Evolutionary conservation across 2,888 invertebrate genomes (phyloP).

Genomic region (Orthosia gothica): DNA sequence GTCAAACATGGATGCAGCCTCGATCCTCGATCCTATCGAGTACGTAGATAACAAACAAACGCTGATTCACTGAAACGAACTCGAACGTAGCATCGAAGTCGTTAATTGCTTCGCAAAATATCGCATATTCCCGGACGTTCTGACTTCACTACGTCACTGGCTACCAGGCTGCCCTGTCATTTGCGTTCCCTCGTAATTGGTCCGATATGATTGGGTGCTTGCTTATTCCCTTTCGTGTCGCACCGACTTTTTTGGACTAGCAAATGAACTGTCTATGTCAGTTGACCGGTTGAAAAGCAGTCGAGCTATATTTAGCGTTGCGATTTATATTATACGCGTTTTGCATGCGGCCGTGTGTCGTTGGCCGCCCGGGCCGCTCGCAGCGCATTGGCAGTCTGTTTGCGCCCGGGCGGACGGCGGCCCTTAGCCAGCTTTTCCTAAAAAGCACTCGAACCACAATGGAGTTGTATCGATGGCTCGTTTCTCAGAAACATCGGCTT

Average conservation of each 20-base stretch:
- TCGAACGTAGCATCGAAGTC: constrained; percentile 1
- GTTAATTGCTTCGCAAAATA: constrained; percentile 13
- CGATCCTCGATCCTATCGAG: background rate
- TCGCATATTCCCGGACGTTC: constrained; percentile 22
- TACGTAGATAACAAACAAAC: constrained; percentile 1
- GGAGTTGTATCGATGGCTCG: constrained; percentile 51
- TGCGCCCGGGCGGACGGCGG: constrained; percentile 31
- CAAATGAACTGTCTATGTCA: constrained; percentile 55
- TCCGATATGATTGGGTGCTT: constrained; percentile 56
- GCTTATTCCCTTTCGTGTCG: constrained; percentile 53
- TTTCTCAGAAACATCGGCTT: constrained; percentile 54
- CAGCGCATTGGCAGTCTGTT: constrained; percentile 35
- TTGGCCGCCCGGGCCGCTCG: background rate
- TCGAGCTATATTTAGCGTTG: constrained; percentile 55
- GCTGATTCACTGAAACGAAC: constrained; percentile 15
- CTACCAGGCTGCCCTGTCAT: constrained; percentile 42
- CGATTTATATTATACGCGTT: constrained; percentile 52
- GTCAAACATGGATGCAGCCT: background rate
- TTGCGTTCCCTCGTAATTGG: constrained; percentile 57
- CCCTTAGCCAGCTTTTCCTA: constrained; percentile 54
- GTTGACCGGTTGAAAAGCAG: constrained; percentile 46
- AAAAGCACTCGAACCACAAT: constrained; percentile 54
- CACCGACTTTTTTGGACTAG: constrained; percentile 61
- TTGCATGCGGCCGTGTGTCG: constrained; percentile 48
- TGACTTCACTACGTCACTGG: background rate